A percentile compares a stretch with the other conserved stretches of the same genome.
phyloP scores from a whole-genome alignment of 2,888 invertebrate genomes.

The Uropetala carovei region DNA sequence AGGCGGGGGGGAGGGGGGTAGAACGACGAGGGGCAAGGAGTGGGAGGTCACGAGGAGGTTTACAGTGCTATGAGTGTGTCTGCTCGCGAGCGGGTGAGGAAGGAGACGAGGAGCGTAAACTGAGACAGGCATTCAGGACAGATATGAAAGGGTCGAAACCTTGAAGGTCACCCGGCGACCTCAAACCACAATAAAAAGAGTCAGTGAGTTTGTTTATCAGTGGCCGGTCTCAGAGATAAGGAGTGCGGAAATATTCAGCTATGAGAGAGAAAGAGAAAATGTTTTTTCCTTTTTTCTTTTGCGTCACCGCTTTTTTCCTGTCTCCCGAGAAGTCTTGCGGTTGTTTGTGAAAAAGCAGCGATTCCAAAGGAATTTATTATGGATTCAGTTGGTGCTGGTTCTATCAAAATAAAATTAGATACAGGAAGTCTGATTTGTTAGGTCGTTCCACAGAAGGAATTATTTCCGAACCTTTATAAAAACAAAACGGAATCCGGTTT shows the following conservation, averaged over 20 bases:
- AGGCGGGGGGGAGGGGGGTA: conserved; percentile 8
- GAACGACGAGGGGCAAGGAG: background rate
- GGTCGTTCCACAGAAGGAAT: too few species aligned
- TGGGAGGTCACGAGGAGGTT: background rate
- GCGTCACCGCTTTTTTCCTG: background rate
- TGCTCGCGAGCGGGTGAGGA: background rate
- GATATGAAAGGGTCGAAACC: conserved; percentile 62
- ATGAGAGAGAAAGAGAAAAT: conserved; percentile 9
- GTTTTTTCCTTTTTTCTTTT: background rate
- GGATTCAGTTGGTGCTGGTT: too few species aligned
- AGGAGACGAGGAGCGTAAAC: conserved; percentile 27
- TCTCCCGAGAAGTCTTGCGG: background rate
- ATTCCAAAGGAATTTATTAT: too few species aligned
- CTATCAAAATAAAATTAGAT: too few species aligned
- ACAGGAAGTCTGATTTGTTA: too few species aligned
- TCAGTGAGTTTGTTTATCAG: conserved; percentile 57
- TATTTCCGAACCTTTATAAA: too few species aligned
- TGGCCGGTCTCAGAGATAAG: conserved; percentile 37
- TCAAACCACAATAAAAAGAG: conserved; percentile 63
- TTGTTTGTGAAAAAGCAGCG: background rate
- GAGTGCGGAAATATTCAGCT: conserved; percentile 62
- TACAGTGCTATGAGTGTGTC: background rate
- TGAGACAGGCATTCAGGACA: conserved; percentile 51
- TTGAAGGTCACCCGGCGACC: conserved; percentile 61
- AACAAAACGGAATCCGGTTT: too few species aligned